phyloP scores from a whole-genome alignment of 2,888 invertebrate species.

The Meliscaeva auricollis region DNA sequence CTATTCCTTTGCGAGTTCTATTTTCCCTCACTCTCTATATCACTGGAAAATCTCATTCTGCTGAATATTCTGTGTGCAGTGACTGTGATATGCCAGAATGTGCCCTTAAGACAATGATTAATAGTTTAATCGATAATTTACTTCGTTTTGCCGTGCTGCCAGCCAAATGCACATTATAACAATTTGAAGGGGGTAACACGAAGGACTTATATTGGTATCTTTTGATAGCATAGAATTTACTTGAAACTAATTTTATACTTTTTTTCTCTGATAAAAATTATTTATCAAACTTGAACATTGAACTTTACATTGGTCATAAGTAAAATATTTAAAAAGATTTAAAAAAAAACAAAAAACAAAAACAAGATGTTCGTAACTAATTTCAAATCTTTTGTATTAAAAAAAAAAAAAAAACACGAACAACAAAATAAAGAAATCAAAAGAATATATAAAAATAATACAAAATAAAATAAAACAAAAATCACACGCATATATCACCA shows the following conservation, averaged over 20 bases:
- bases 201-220: background rate
- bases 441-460: slow-evolving; percentile 78
- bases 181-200: slow-evolving; percentile 9
- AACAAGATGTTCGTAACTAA: slow-evolving; percentile 54
- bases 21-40: slow-evolving; percentile 27
- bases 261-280: slow-evolving; percentile 19
- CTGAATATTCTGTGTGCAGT: slow-evolving; percentile 76
- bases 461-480: slow-evolving; percentile 76
- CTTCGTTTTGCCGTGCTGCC: slow-evolving; percentile 47
- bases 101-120: slow-evolving; percentile 79
- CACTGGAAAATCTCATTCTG: slow-evolving; percentile 27
- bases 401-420: slow-evolving; percentile 44
- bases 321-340: background rate
- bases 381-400: slow-evolving; percentile 75
- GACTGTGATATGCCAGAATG: slow-evolving; percentile 78
- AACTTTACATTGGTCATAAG: slow-evolving; percentile 25
- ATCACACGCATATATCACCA: slow-evolving; percentile 78
- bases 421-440: slow-evolving; percentile 79
- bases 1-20: slow-evolving; percentile 59
- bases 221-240: background rate
- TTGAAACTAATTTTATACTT: background rate
- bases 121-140: slow-evolving; percentile 79
- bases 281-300: slow-evolving; percentile 47
- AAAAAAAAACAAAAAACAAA: slow-evolving; percentile 17
- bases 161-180: slow-evolving; percentile 41